Conservation (phyloP, 2,888 invertebrate genomes). For the Sabatieria punctata region DNA sequence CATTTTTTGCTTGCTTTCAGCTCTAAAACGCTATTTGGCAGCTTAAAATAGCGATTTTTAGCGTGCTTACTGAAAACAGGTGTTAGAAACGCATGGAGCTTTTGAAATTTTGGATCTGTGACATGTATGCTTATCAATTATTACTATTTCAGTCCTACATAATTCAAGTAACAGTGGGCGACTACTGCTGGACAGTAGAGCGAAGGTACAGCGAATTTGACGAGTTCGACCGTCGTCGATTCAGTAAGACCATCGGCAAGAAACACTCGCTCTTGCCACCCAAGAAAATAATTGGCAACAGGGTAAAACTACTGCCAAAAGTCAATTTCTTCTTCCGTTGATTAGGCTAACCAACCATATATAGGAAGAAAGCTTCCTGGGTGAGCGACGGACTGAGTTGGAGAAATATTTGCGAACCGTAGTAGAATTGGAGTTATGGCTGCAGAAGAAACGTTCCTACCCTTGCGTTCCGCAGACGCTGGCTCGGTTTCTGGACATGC, state of each 20-base stretch:
- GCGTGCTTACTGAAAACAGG: too few species aligned
- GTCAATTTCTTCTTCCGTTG: not conserved
- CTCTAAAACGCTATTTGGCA: too few species aligned
- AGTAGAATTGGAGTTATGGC: conserved; percentile 25
- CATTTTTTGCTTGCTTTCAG: too few species aligned
- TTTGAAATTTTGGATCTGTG: not conserved
- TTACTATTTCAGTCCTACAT: conserved; percentile 30
- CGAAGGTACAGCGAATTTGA: conserved; percentile 78
- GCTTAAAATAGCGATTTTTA: too few species aligned
- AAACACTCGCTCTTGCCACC: conserved; percentile 72
- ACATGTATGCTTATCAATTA: too few species aligned
- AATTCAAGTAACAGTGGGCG: conserved; percentile 33
- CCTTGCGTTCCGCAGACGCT: conserved; percentile 57
- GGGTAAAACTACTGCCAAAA: conserved; percentile 26
- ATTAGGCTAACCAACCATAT: conserved; percentile 1
- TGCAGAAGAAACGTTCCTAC: conserved; percentile 51
- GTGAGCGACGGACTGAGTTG: conserved; percentile 58
- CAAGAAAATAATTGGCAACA: conserved; percentile 78
- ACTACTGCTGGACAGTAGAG: conserved; percentile 53
- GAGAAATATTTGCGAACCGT: conserved; percentile 59
- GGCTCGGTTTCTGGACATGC: conserved; percentile 68
- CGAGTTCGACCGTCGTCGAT: conserved; percentile 56
- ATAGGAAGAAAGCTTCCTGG: conserved; percentile 60
- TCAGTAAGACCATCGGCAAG: conserved; percentile 44
- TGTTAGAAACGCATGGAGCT: too few species aligned